phyloP scores from a whole-genome alignment of 2,113 vertebrate species.

The Alethe castanea region DNA sequence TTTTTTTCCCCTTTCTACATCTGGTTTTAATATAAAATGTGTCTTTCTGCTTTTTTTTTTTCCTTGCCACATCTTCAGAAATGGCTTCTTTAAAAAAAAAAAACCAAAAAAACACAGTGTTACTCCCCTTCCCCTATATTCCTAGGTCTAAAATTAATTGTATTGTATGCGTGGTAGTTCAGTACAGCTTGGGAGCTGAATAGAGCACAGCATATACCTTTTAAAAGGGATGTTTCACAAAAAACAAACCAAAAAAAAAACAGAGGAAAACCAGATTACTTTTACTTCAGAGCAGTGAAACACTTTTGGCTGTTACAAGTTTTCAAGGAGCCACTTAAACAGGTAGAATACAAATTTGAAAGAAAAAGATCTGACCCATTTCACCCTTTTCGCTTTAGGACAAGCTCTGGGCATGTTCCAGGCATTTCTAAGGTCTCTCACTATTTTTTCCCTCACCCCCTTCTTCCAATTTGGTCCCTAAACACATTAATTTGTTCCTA shows the following conservation, averaged over 20 bases:
- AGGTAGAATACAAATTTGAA: conserved; percentile 27
- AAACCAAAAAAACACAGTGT: neutral
- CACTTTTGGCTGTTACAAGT: neutral
- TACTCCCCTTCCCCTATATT: neutral
- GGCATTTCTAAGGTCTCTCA: neutral
- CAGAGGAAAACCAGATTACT: neutral
- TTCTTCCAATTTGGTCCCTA: neutral
- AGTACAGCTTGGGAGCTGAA: neutral
- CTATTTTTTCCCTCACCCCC: neutral
- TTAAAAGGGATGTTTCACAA: neutral
- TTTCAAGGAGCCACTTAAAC: neutral
- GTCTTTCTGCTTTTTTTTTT: neutral
- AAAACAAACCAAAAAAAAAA: neutral
- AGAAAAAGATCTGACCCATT: neutral
- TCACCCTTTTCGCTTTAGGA: neutral
- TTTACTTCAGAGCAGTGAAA: neutral
- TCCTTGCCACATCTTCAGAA: neutral
- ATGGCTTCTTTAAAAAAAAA: neutral
- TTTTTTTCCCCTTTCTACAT: conserved; percentile 4
- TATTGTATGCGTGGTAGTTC: neutral
- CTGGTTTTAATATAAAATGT: conserved; percentile 51
- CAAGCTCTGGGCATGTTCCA: neutral
- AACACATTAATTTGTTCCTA: conserved; percentile 8
- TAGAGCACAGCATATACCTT: neutral
- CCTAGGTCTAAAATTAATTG: neutral